Base-by-base conservation (phyloP, 2,888 invertebrate species). In the Cephonodes hylas region DNA sequence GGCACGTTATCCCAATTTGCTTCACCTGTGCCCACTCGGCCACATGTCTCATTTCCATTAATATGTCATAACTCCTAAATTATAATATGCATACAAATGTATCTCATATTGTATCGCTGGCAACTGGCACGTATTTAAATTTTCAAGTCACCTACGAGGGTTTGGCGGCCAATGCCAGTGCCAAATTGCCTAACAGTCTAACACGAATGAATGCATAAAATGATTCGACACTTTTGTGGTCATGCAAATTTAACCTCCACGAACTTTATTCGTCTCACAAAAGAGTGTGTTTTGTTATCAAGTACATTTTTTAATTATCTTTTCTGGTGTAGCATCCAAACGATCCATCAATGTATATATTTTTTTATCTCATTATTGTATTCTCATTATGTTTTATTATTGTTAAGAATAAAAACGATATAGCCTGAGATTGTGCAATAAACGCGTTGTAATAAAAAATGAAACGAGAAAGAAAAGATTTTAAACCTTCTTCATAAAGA, bases 401-500 rank as follows among this genome's bases (percentile, higher is more conserved):
- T n/a, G n/a, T n/a, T n/a, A n/a, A n/a, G n/a, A n/a, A n/a, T 71
- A 70, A 73, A 68, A 69, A 70, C 69, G 69, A 66, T 73, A 73
- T 66, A 73, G 69, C 72, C 73, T 67, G 69, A 70, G 72, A 72
- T 70, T 68, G 69, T 71, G 70, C 74, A 79, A 82, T 81, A 83
- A 81, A 80, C 73, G 71, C 67, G 59, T 62, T 69, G 72, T 70
- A 73, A 80, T 77, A 76, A 80, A 81, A 77, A 74, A 77, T 71
- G 60, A 74, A 81, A 82, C 77, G 78, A 79, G 77, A 77, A 74
- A 74, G 70, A 77, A 79, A 80, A 76, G 71, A 81, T 79, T 82
- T 81, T 81, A 79, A 81, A 83, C 75, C 77, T 73, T 67, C 73
- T 68, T 75, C 65, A 74, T 80, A 81, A 81, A 80, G 73, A 79